Evolutionary conservation across 2,113 vertebrate genomes (phyloP).

Genomic region (Hucho hucho): DNA sequence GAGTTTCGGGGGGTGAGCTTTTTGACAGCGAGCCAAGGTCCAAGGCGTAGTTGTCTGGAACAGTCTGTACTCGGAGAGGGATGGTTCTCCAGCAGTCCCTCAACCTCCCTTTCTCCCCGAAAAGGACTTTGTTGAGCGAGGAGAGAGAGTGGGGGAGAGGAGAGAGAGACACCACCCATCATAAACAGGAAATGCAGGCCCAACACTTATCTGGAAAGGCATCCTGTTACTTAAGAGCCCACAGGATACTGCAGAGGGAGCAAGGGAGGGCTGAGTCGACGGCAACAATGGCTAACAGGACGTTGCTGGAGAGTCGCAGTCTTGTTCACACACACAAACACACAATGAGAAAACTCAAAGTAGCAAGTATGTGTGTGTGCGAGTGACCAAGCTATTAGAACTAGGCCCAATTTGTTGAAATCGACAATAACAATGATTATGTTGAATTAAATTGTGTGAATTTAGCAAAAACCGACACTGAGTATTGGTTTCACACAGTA

Average conservation of each 20-base stretch:
- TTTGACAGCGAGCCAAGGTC: conserved; percentile 19
- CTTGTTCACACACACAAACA: neutral
- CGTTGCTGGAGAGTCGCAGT: neutral
- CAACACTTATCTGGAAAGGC: conserved; percentile 39
- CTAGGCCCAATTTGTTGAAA: too few species aligned
- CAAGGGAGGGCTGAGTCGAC: neutral
- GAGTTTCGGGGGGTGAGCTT: neutral
- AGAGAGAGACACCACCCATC: conserved; percentile 14
- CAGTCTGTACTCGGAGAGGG: neutral
- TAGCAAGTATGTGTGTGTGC: neutral
- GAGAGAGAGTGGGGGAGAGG: neutral
- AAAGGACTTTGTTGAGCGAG: neutral
- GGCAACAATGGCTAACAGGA: neutral
- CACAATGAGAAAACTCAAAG: neutral
- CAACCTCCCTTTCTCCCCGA: conserved; percentile 5
- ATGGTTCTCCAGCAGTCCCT: neutral
- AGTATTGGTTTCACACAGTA: neutral
- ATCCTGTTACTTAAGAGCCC: conserved; percentile 43
- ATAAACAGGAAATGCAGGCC: conserved; percentile 58
- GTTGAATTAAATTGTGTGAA: too few species aligned
- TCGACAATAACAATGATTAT: too few species aligned
- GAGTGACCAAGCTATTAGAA: neutral
- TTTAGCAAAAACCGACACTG: too few species aligned
- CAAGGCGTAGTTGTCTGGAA: conserved; percentile 9
- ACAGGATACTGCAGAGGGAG: conserved; percentile 39